Base-by-base conservation (phyloP, 2,888 invertebrate species). In the Habrosyne pyritoides region DNA sequence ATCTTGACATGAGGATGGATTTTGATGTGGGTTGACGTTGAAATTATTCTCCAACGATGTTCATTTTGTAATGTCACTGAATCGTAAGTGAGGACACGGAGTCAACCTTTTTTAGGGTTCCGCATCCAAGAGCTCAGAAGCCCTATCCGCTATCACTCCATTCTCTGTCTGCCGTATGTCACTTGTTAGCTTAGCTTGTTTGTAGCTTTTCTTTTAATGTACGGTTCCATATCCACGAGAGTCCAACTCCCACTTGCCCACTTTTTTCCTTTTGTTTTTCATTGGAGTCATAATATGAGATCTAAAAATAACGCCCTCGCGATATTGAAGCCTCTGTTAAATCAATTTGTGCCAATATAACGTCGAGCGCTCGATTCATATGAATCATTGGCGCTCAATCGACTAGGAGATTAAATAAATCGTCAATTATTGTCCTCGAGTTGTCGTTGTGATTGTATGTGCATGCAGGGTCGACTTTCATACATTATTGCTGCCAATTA, bases 1-100 rank as follows among this genome's bases (percentile, higher is more conserved):
- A 66, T 62, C 59, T 61, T 65, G 66, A 61, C 66, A 54, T 55
- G 62, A 64, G 63, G 67, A 73, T 77, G 76, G 77, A 78, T 83
- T 82, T 84, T 88, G 87, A 90, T 79, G 71, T 79, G 84, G 88
- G 87, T 88, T 76, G 86, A 81, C 83, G 75, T 80, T 67, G 74
- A 69, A 63, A 63, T 67, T 79, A 75, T 79, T 77, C 69, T 68
- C 66, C 59, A 62, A 60, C 60, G 64, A 70, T 63, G 66, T 74
- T 81, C 69, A 73, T 86, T 81, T 84, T 69, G 67, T 75, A 67
- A 66, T 77, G 73, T 79, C 74, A 76, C 71, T 81, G 81, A 75
- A 83, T 83, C 60, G 55, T 76, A 81, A 84, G 73, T 75, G 71
- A 77, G 76, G 74, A 78, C 75, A 67, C 63, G 57, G 59, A 54